Evolutionary conservation across 2,113 vertebrate species (phyloP), one percentile per base, ranked within the genome.

Genomic region (Atherinomorus stipes): DNA sequence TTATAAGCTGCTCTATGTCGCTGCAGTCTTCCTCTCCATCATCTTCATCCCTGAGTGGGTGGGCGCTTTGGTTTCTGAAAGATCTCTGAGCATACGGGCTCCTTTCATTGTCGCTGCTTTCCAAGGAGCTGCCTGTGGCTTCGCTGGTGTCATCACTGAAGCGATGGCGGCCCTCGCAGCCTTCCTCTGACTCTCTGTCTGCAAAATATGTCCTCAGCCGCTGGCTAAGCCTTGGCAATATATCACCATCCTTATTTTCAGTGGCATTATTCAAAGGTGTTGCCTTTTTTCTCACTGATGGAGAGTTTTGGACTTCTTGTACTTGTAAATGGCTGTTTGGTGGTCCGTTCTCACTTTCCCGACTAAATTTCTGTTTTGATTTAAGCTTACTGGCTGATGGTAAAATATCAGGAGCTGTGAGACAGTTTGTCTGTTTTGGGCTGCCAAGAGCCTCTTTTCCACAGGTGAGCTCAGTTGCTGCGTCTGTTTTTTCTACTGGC

Each of bases 191-290:
- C 88, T 95, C 95, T 70, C 67, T 64, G 63, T 70, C 59, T 45
- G 47, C 54, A 75, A 26, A 69, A 19, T 54, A 59, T 74, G 69
- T 88, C 80, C 81, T 83, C 40, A 85, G 78, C 73, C 76, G 77
- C 93, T 93, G 94, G 89, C 95, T 92, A 88, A 93, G 93, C 93
- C 95, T 95, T 66, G 95, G 93, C 85, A 95, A 94, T 92, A 94
- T 89, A 90, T 95, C 92, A 90, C 95, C 91, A 84, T 95, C 94
- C 93, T 95, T 92, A 90, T 93, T 94, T 93, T 95, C 94, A 80
- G 94, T 92, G 88, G 94, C 95, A 91, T 95, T 96, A 84, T 94
- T 95, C 91, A 92, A 95, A 72, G 94, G 90, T 90, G 93, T 95
- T 92, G 93, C 96, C 88, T 86, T 91, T 81, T 89, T 89, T 73